Base-by-base conservation (phyloP, 37 sponge, comb jelly and placozoan genomes). In the Aplysina aerophoba region DNA sequence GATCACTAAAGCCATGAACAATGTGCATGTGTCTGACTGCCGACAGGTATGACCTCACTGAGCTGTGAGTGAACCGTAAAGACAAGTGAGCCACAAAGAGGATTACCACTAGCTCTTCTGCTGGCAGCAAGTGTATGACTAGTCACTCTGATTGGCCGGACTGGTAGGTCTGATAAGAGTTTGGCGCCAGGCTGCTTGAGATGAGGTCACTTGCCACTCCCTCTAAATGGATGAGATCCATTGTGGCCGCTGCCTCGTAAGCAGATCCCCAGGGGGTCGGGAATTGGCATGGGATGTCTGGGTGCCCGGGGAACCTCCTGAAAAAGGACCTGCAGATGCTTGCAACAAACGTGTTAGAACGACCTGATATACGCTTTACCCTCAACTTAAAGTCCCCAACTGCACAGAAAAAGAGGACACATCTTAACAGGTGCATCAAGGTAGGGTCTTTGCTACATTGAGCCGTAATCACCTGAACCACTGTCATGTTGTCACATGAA, bases 181-280 rank as follows among this genome's bases (percentile, higher is more conserved):
- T 86, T 31, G 28, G 63, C 25, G 92, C 88, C 67, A 91, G 19
- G 13, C 53, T 44, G 16, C 1, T 44, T 27, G 71, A 20, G 22
- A 66, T 33, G 34, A 72, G 17, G 19, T 20, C 4, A 15, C 85
- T 81, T 89, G 87, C 90, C 24, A 54, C 33, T 74, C 25, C 12
- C 37, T 87, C 90, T 90, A 89, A 37, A 11, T 34, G 39, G n/a
- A n/a, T 15, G 90, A 93, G 8, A 83, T 54, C 90, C 93, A 90
- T 62, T 90, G 85, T 28, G 53, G 67, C 36, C 60, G 59, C 24
- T 61, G 66, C 36, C 44, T 15, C 59, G 87, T 33, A 21, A 91
- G 71, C 40, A 75, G 5, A 0, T 21, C 25, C 15, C 24, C 3
- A n/a, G 78, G 78, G 44, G 24, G 33, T 36, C 0, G 78, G 78